phyloP scores from a whole-genome alignment of 2,797 vertebrate genomes.

The Pristis pectinata region DNA sequence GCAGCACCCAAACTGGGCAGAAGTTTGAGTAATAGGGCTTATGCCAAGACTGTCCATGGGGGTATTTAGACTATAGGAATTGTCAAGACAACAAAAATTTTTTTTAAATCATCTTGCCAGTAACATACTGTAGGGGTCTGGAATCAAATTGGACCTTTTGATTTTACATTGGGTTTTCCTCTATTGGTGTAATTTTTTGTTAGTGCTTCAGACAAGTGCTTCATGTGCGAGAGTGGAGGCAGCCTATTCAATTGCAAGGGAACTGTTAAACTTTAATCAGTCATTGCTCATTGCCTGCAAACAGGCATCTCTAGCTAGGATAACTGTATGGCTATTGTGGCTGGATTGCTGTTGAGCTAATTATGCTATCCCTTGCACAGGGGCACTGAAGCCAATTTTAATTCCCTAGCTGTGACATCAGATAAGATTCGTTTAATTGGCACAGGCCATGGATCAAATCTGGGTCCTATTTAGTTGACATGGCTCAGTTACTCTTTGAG shows the following conservation, averaged over 20 bases:
- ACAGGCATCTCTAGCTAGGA: neutral
- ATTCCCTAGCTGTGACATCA: neutral
- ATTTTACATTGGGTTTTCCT: neutral
- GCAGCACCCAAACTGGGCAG: neutral
- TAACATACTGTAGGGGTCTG: neutral
- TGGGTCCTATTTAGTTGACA: neutral
- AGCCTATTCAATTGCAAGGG: neutral
- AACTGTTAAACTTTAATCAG: neutral
- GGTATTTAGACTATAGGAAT: neutral
- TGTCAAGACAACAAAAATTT: neutral
- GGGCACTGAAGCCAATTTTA: constrained; percentile 1
- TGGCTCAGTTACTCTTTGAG: neutral
- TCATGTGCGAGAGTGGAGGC: neutral
- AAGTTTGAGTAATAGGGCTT: neutral
- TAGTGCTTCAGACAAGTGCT: neutral
- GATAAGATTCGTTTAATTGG: neutral
- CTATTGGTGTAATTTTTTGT: neutral
- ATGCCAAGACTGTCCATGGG: neutral
- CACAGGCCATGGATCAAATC: constrained; percentile 7
- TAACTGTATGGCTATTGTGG: neutral
- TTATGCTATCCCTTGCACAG: neutral
- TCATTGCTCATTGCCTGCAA: neutral
- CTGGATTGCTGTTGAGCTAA: neutral
- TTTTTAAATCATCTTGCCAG: neutral
- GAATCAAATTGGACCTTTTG: neutral